Evolutionary conservation across 2,797 vertebrate species (phyloP).

Genomic region (Champsocephalus esox): DNA sequence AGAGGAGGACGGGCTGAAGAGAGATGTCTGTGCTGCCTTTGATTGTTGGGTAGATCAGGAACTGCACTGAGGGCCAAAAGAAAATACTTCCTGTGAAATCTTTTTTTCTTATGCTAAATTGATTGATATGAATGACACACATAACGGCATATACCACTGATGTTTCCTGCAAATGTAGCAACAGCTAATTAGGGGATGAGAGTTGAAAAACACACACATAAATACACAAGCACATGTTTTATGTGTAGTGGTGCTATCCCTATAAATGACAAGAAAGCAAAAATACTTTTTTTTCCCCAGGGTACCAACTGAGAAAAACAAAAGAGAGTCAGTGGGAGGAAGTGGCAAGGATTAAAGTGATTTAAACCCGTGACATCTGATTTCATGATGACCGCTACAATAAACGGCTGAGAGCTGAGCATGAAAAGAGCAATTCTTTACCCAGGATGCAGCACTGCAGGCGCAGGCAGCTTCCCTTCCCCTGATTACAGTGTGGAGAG

Average conservation of each 20-base stretch:
- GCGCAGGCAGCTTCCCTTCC: conserved; percentile 66
- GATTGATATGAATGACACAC: not conserved
- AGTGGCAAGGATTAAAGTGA: conserved; percentile 68
- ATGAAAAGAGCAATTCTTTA: conserved; percentile 80
- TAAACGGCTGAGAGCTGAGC: conserved; percentile 60
- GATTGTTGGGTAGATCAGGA: conserved; percentile 25
- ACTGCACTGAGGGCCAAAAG: conserved; percentile 3
- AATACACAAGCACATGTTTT: not conserved
- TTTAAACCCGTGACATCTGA: conserved; percentile 75
- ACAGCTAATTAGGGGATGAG: not conserved
- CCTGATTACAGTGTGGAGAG: conserved; percentile 64
- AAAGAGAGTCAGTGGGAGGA: conserved; percentile 69
- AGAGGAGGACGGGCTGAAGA: conserved; percentile 52
- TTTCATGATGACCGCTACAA: conserved; percentile 74
- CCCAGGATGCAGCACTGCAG: conserved; percentile 71
- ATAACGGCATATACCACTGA: not conserved
- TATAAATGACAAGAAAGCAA: conserved; percentile 14
- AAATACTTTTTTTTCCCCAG: conserved; percentile 55
- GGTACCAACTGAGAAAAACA: conserved; percentile 52
- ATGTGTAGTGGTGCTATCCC: conserved; percentile 4
- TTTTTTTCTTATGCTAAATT: not conserved
- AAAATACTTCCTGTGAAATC: conserved; percentile 24
- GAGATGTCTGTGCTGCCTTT: conserved; percentile 41
- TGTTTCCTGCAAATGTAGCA: conserved; percentile 3
- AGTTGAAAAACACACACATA: not conserved